Base-by-base conservation (phyloP, 2,888 invertebrate genomes). In the Calephelis perditalis region DNA sequence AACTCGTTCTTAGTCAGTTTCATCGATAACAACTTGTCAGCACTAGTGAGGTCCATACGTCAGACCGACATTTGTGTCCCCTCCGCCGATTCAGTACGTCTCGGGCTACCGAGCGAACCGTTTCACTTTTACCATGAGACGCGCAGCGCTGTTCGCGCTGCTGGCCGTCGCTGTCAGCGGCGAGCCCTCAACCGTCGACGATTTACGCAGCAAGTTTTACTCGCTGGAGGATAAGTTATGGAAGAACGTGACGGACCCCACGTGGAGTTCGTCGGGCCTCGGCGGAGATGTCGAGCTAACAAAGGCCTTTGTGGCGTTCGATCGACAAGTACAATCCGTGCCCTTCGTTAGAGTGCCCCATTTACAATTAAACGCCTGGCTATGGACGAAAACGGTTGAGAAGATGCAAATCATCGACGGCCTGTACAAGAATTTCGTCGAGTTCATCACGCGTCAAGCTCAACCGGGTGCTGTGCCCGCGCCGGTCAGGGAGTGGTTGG, bases 361-460 rank as follows among this genome's bases (percentile, higher is more conserved):
- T 37, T 77, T 82, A 10, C 72, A 77, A 37, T 63, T 85, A 37
- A 70, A 75, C 37, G 75, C 92, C 7, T 95, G 94, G 92, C 81
- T 94, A 64, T 95, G 95, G 94, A 91, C 86, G 45, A 86, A 92
- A 60, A 86, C 93, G 2, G 88, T 92, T 63, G 87, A 91, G 44
- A 94, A 94, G 74, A 76, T 95, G 70, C 84, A 91, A 56, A 82
- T 92, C 15, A 87, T 96, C 43, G 92, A 94, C 65, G 92, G 92
- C 0, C 78, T 95, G 59, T 96, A 95, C 76, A 92, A 91, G 65
- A 92, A 91, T 56, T 96, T 94, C 76, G 82, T 94, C 62, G 87
- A 92, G 68, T 93, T 93, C 77, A 92, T 93, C 64, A 70, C 68
- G 52, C 81, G 87, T 56, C 91, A 91, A 69, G 75, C 84, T 7